These are phyloP conservation scores for Athetis lepigone DNA, from an alignment of 2,888 invertebrate genomes.

Conservation along the genomic window DNA sequence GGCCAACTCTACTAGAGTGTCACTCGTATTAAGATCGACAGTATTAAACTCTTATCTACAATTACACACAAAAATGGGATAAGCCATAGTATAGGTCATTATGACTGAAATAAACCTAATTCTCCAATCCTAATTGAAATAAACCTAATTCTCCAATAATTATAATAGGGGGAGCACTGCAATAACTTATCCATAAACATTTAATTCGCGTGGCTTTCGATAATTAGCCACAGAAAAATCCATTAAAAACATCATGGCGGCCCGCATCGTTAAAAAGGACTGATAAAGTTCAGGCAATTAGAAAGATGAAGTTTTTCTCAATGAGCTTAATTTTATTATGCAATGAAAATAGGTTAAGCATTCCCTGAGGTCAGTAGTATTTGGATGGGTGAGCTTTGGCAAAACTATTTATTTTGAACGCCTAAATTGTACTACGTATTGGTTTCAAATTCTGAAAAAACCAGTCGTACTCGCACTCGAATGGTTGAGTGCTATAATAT, in stretches of 20 bases:
- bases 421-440: too few species aligned
- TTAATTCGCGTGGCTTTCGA: constrained; percentile 71
- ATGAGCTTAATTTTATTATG: constrained; percentile 47
- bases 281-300: constrained; percentile 74
- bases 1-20: too few species aligned
- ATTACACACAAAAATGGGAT: too few species aligned
- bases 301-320: constrained; percentile 58
- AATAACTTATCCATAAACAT: constrained; percentile 61
- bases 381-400: neutral
- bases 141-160: too few species aligned
- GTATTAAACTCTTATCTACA: too few species aligned
- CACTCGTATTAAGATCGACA: too few species aligned
- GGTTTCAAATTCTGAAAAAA: too few species aligned
- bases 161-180: constrained; percentile 21
- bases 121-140: too few species aligned
- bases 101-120: too few species aligned
- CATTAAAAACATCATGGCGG: constrained; percentile 69
- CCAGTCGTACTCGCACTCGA: too few species aligned
- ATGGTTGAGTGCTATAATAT: too few species aligned
- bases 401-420: neutral
- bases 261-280: constrained; percentile 69
- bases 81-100: too few species aligned
- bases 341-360: constrained; percentile 46
- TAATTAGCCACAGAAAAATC: constrained; percentile 77
- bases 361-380: constrained; percentile 30